A percentile compares a stretch with the other conserved stretches of the same genome.
phyloP scores from a whole-genome alignment of 1,140 invertebrate species.

The Atta cephalotes region DNA sequence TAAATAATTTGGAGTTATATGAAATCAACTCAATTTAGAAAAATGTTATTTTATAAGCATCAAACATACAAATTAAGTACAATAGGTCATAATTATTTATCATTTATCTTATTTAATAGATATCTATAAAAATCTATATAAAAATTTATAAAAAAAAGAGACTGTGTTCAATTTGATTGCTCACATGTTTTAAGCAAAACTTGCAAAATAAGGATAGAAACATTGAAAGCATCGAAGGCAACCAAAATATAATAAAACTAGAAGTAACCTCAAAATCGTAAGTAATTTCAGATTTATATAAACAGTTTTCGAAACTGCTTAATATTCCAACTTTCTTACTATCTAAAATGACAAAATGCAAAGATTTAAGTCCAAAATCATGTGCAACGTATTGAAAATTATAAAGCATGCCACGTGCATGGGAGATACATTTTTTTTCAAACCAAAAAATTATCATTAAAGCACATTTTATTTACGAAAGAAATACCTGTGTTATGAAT shows the following conservation, averaged over 20 bases:
- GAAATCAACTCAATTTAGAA: background rate
- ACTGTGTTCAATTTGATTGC: no score
- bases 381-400: background rate
- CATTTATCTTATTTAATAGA: background rate
- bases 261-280: conserved; percentile 23
- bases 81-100: background rate
- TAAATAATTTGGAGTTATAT: background rate
- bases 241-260: background rate
- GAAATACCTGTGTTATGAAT: no score
- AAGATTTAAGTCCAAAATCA: background rate
- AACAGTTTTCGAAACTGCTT: background rate
- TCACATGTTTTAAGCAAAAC: no score
- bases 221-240: no score
- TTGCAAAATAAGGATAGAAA: no score
- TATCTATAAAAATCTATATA: background rate
- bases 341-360: background rate
- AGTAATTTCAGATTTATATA: background rate
- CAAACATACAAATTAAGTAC: background rate
- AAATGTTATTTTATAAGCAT: background rate
- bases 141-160: no score
- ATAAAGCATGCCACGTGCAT: conserved; percentile 70
- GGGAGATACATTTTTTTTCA: background rate
- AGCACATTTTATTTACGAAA: conserved; percentile 8
- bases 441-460: background rate
- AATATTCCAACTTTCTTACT: background rate